Evolutionary conservation across 2,113 vertebrate species (phyloP), one percentile per base, ranked within the genome.

Genomic region (Aegotheles bennettii): DNA sequence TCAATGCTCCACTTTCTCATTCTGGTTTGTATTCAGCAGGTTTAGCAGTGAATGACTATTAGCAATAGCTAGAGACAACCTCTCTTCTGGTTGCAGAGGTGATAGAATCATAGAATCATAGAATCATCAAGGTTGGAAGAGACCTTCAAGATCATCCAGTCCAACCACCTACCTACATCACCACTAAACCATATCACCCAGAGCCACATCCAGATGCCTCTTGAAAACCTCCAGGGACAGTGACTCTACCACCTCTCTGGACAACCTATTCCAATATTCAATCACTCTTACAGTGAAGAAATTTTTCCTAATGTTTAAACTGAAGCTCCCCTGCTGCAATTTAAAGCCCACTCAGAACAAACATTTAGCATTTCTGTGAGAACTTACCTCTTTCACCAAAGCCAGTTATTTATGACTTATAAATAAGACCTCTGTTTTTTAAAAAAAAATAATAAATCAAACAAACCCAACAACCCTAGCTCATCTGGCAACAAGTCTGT

Each of bases 351-450:
- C 59, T 89, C 61, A 75, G 74, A 87, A 57, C 19, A 81, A 68
- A 71, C 7, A 65, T 74, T 79, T 60, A 47, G 42, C 36, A 50
- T 83, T 87, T 95, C 26, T 67, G 23, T 84, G 64, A 80, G 43
- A 96, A 92, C 33, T 84, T 90, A 81, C 67, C 89, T 70, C 31
- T 6, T 60, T 33, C 25, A 81, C 68, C 64, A 78, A 91, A 91
- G 26, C 50, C 77, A 91, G 67, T 86, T 93, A 90, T 87, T 91
- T 94, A 93, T 83, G 54, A 88, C 48, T 94, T 93, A 88, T 84
- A 45, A 81, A 95, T 94, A 93, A 96, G 57, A 73, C 16, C 38
- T 87, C 47, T 87, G 91, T 78, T 92, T 91, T 84, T 33, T 68
- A 63, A 84, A 76, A 45, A 60, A 47, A 61, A 19, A 25, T 3